Percentiles rank a stretch among this genome's conserved stretches.
Evolutionary conservation across 2,113 vertebrate genomes (phyloP).

Genomic region (Chloropsis hardwickii): DNA sequence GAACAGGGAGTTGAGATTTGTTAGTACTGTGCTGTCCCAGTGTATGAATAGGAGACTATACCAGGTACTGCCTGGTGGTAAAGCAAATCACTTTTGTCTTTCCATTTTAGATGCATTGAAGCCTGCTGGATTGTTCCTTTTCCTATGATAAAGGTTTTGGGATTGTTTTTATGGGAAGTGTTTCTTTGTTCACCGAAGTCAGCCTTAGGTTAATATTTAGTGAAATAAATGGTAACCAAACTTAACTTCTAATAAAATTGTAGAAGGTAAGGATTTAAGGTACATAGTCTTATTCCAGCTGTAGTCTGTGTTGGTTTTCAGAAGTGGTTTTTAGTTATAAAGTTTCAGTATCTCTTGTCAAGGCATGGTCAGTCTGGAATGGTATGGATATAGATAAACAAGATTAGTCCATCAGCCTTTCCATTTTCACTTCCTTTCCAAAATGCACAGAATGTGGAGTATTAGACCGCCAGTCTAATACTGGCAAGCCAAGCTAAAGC

Average conservation of each 20-base stretch:
- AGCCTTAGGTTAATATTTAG: neutral
- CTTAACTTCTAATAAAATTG: neutral
- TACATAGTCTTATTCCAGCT: neutral
- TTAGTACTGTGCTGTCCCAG: accelerated
- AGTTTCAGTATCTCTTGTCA: neutral
- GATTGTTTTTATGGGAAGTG: neutral
- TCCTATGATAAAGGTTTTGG: neutral
- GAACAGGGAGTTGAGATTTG: neutral
- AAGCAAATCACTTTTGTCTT: neutral
- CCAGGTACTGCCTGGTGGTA: neutral
- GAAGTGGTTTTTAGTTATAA: neutral
- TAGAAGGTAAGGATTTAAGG: neutral
- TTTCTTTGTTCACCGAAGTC: neutral
- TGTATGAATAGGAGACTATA: neutral
- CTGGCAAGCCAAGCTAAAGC: neutral
- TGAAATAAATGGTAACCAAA: neutral
- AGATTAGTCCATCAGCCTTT: neutral
- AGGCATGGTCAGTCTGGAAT: neutral
- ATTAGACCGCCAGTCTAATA: neutral
- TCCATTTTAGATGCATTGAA: neutral
- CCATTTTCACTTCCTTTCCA: neutral
- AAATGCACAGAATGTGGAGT: neutral
- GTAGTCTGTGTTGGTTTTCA: neutral
- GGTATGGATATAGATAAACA: neutral
- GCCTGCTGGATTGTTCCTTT: neutral